phyloP scores from a whole-genome alignment of 2,113 vertebrate species.

The Ictidomys tridecemlineatus region DNA sequence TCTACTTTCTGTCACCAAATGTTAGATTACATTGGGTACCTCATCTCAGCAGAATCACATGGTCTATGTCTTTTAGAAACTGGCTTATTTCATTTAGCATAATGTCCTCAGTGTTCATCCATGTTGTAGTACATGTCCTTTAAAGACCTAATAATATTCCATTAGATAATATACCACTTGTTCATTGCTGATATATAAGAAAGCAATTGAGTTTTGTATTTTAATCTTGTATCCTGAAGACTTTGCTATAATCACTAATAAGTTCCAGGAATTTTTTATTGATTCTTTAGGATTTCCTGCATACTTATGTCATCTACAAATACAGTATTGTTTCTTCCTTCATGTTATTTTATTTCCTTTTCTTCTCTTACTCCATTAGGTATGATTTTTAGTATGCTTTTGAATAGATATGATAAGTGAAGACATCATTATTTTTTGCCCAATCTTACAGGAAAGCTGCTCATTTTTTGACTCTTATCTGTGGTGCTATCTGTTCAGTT shows the following conservation, averaged over 20 bases:
- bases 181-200: not conserved
- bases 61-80: not conserved
- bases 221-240: not conserved
- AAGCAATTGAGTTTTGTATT: not conserved
- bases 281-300: not conserved
- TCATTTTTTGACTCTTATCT: not conserved
- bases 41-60: not conserved
- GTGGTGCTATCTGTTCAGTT: not conserved
- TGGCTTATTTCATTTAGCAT: not conserved
- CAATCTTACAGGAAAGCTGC: not conserved
- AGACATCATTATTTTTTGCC: not conserved
- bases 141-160: not conserved
- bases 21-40: not conserved
- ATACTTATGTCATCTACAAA: not conserved
- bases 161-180: not conserved
- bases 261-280: not conserved
- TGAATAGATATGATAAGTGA: not conserved
- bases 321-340: not conserved
- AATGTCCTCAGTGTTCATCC: not conserved
- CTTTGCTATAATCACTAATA: not conserved
- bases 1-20: not conserved
- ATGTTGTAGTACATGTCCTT: not conserved
- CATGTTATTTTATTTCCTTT: not conserved
- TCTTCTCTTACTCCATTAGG: not conserved
- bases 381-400: not conserved